phyloP scores from a whole-genome alignment of 2,888 invertebrate genomes.

The Amiota minor region DNA sequence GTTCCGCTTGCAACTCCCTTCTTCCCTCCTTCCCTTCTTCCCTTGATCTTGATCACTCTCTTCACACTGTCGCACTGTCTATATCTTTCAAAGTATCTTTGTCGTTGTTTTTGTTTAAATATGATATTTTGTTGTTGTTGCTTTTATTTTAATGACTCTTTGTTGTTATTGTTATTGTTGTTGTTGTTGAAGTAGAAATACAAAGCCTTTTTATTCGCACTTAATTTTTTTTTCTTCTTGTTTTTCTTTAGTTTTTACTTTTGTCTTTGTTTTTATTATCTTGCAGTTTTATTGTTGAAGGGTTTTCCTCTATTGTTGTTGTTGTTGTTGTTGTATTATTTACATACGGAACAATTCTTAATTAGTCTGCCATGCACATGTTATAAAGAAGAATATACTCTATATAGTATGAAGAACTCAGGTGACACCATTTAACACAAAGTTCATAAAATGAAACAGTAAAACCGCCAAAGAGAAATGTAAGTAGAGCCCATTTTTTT shows the following conservation, averaged over 20 bases:
- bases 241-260: slow-evolving; percentile 41
- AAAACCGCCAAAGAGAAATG: too few relatives aligned
- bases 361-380: slow-evolving; percentile 50
- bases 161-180: slow-evolving; percentile 35
- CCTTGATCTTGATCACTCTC: too few relatives aligned
- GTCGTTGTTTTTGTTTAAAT: slow-evolving; percentile 27
- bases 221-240: slow-evolving; percentile 48
- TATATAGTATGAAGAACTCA: too few relatives aligned
- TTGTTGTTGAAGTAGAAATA: slow-evolving; percentile 12
- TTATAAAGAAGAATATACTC: neutral
- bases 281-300: slow-evolving; percentile 39
- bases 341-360: slow-evolving; percentile 60
- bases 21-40: too few relatives aligned
- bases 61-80: too few relatives aligned
- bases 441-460: too few relatives aligned
- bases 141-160: slow-evolving; percentile 55
- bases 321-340: slow-evolving; percentile 47
- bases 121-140: slow-evolving; percentile 30
- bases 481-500: too few relatives aligned
- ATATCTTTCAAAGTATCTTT: neutral
- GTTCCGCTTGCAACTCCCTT: neutral
- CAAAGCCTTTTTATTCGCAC: slow-evolving; percentile 39
- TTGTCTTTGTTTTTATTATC: slow-evolving; percentile 51
- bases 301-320: slow-evolving; percentile 41
- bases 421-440: too few relatives aligned